phyloP scores from a whole-genome alignment of 2,113 vertebrate genomes.

The Rhabdomys dilectus region DNA sequence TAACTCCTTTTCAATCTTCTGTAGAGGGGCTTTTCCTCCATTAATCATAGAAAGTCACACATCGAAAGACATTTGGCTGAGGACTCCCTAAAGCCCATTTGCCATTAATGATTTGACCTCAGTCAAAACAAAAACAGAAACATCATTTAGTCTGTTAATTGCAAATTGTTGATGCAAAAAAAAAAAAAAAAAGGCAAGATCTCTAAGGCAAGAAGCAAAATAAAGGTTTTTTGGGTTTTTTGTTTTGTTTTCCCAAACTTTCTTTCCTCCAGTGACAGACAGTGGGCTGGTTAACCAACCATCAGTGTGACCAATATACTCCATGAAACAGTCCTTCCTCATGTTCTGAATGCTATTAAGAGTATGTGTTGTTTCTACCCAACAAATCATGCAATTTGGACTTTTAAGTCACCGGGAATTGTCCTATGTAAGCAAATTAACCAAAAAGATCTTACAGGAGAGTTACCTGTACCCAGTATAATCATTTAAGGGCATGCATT shows the following conservation, averaged over 20 bases:
- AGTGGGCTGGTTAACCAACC: neutral
- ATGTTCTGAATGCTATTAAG: neutral
- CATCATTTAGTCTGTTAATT: constrained; percentile 34
- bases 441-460: neutral
- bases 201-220: neutral
- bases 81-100: constrained; percentile 14
- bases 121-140: constrained; percentile 61
- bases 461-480: neutral
- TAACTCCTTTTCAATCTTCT: constrained; percentile 50
- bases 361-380: neutral
- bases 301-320: neutral
- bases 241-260: neutral
- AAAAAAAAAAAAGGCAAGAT: neutral
- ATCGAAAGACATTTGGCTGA: neutral
- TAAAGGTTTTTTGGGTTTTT: neutral
- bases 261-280: neutral
- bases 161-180: neutral
- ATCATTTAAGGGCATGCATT: neutral
- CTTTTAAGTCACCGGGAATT: neutral
- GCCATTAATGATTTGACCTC: constrained; percentile 54
- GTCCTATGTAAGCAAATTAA: neutral
- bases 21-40: neutral
- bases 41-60: constrained; percentile 63
- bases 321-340: neutral
- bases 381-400: neutral